Base-by-base conservation (phyloP, 2,888 invertebrate species). In the Polia nebulosa region DNA sequence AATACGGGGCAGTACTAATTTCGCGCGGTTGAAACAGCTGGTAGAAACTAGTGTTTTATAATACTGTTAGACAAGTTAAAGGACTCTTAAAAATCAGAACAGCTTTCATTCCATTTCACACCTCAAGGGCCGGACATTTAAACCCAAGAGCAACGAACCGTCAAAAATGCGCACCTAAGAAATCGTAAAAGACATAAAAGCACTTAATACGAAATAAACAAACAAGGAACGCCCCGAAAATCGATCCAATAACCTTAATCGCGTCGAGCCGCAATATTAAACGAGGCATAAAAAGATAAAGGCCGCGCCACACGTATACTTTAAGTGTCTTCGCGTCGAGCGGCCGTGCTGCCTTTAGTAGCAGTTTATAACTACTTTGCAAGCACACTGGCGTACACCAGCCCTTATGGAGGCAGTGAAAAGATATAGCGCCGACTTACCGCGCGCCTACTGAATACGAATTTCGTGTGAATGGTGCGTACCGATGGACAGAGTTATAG, bases 391-490 rank as follows among this genome's bases (percentile, higher is more conserved):
- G 86, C 84, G 77, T 83, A 80, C 76, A 76, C 85, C 85, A 85
- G 88, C 90, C 90, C 92, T 92, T 93, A 93, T 87, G 92, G 90
- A 90, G 91, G 91, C 90, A 89, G 90, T 92, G 90, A 91, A 93
- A 93, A 92, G 92, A 93, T 93, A 94, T 92, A 90, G 92, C 92
- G 85, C 74, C 87, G 84, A 85, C 83, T 86, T 81, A 81, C 79
- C 56, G 82, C 81, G 87, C 88, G 89, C 90, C 87, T 82, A 85
- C 85, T 85, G 94, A 92, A 95, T 95, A 94, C 93, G 91, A 94
- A 94, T 93, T 86, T 84, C 80, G 87, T 86, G 89, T 83, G 88
- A 91, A 92, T 87, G 88, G 83, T 84, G 85, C 85, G 85, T 85
- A 85, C 82, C 83, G 90, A 89, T 87, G 89, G 90, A 90, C 91